A percentile compares a stretch with the other conserved stretches of the same genome.
Conservation (phyloP, 2,888 invertebrate species). For the Gymnosoma rotundatum region DNA sequence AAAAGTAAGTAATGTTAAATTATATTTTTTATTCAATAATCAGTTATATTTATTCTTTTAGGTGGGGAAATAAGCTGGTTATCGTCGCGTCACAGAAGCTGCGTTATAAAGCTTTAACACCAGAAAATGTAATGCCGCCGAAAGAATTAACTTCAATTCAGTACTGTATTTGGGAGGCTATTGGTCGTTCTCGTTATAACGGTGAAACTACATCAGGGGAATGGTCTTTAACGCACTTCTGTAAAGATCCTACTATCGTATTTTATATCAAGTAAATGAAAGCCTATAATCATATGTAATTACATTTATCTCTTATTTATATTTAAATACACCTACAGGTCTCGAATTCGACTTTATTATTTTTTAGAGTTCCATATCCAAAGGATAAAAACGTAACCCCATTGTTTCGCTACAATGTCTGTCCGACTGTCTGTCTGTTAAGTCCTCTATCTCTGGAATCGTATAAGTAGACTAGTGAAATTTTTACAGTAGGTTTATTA, state of each 20-base stretch:
- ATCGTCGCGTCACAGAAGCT: constrained; percentile 87
- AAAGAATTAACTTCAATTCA: constrained; percentile 84
- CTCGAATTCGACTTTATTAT: too few species aligned
- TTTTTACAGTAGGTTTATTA: too few species aligned
- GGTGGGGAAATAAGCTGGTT: constrained; percentile 86
- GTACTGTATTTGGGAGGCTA: constrained; percentile 88
- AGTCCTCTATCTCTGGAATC: too few species aligned
- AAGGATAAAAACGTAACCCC: too few species aligned
- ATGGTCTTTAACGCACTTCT: constrained; percentile 83
- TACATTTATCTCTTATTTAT: not conserved
- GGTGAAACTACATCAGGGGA: constrained; percentile 88
- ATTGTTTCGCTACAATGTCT: too few species aligned
- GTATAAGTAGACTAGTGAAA: too few species aligned
- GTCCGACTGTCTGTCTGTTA: too few species aligned
- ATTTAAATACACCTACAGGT: too few species aligned
- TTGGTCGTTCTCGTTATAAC: constrained; percentile 87
- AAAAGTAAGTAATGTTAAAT: constrained; percentile 73
- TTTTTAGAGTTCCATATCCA: too few species aligned
- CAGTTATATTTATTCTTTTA: constrained; percentile 73
- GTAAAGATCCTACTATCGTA: constrained; percentile 85
- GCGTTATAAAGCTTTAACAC: constrained; percentile 85
- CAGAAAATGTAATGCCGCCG: constrained; percentile 81
- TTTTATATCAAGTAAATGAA: constrained; percentile 79
- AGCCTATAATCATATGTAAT: not conserved
- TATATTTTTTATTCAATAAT: not conserved